Conservation (phyloP, 2,797 vertebrate genomes). For the Karalla daura region DNA sequence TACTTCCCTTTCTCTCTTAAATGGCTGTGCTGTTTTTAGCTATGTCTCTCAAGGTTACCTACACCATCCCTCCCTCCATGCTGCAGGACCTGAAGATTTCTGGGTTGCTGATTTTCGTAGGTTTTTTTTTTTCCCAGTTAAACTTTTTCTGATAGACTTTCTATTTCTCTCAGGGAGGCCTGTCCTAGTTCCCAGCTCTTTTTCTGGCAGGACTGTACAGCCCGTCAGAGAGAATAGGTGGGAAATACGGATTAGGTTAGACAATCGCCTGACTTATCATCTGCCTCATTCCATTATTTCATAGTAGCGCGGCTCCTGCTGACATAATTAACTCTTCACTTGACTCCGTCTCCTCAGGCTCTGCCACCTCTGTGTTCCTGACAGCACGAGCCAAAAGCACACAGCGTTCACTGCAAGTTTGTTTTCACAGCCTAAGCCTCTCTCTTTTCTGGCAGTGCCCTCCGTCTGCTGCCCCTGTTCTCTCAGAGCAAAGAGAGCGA, state of each 20-base stretch:
- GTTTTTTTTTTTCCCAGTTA: neutral
- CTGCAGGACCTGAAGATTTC: conserved; percentile 17
- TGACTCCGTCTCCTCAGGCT: conserved; percentile 9
- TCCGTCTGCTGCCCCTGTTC: conserved; percentile 47
- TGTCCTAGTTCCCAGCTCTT: conserved; percentile 50
- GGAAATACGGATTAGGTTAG: conserved; percentile 16
- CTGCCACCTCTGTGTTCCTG: conserved; percentile 18
- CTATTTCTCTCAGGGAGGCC: conserved; percentile 12
- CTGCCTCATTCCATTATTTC: conserved; percentile 28
- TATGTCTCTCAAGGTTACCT: conserved; percentile 31
- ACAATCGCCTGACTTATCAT: conserved; percentile 30
- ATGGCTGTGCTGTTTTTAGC: conserved; percentile 55
- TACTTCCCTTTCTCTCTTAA: conserved; percentile 47
- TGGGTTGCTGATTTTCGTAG: conserved; percentile 1
- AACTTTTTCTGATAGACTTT: conserved; percentile 32
- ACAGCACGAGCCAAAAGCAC: conserved; percentile 30
- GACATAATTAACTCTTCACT: conserved; percentile 11
- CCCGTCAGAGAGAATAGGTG: conserved; percentile 8
- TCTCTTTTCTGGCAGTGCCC: conserved; percentile 47
- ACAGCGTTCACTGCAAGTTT: conserved; percentile 21
- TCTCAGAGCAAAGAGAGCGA: conserved; percentile 51
- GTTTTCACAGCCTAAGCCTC: conserved; percentile 45
- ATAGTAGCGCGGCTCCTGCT: conserved; percentile 1
- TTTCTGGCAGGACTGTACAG: neutral
- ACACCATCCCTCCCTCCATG: neutral